These are phyloP conservation scores for Bombycilla garrulus DNA, from an alignment of 2,113 vertebrate genomes.

Conservation along the genomic window DNA sequence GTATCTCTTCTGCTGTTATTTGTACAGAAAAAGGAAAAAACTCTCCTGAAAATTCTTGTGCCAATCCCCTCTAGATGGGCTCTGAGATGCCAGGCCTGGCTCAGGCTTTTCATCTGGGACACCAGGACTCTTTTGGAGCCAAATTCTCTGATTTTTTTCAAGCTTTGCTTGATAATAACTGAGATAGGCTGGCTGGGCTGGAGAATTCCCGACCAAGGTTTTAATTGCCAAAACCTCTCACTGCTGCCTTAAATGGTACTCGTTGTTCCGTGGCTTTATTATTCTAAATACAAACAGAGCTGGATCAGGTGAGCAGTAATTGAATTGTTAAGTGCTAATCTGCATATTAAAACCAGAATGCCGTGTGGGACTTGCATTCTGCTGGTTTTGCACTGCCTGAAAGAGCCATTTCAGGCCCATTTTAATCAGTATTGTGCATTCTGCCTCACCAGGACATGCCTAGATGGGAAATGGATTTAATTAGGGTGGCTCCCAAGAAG, in stretches of 20 bases:
- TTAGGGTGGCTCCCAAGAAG: constrained; percentile 73
- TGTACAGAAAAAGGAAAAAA: neutral
- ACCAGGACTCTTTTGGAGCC: neutral
- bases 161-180: neutral
- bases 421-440: constrained; percentile 17
- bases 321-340: constrained; percentile 26
- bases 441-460: neutral
- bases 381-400: neutral
- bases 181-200: neutral
- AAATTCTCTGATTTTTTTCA: neutral
- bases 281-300: neutral
- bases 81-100: neutral
- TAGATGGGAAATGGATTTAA: constrained; percentile 63
- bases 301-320: neutral
- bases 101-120: neutral
- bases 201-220: neutral
- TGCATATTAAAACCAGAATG: constrained; percentile 11
- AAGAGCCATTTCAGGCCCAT: constrained; percentile 7
- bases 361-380: neutral
- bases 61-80: neutral
- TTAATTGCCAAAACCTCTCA: constrained; percentile 16
- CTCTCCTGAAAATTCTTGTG: neutral
- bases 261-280: neutral
- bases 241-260: neutral
- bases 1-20: neutral